Evolutionary conservation across 2,113 vertebrate genomes (phyloP).

Genomic region (Toxotes chatareus): DNA sequence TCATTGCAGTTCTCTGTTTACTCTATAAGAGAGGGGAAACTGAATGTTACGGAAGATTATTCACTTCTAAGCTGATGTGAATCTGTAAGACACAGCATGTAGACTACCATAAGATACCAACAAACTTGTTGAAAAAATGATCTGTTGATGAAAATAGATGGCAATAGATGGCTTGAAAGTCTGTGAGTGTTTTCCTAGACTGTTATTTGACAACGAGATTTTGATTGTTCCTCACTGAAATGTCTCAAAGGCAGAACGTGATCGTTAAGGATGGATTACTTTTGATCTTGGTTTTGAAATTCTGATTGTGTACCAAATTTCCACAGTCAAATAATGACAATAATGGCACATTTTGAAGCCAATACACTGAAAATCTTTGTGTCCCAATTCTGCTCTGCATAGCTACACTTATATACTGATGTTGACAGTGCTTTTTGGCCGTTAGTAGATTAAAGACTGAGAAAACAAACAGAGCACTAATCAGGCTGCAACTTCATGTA

Average conservation of each 20-base stretch:
- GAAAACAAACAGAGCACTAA: too few species aligned
- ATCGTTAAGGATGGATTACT: neutral
- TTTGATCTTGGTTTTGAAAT: neutral
- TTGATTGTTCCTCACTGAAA: constrained; percentile 10
- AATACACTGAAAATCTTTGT: too few species aligned
- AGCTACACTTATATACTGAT: too few species aligned
- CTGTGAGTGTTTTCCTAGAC: neutral
- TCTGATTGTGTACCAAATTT: neutral
- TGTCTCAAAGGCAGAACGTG: neutral
- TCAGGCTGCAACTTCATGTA: too few species aligned
- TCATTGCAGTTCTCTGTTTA: neutral
- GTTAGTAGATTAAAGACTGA: too few species aligned
- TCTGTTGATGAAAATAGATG: neutral
- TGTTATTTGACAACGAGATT: neutral
- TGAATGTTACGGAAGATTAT: neutral
- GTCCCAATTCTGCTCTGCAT: too few species aligned
- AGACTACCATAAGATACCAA: neutral
- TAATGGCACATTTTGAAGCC: too few species aligned
- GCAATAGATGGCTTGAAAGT: neutral
- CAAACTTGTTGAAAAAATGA: neutral
- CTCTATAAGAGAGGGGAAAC: neutral
- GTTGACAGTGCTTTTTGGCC: too few species aligned
- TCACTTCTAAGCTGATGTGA: neutral
- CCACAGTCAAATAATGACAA: too few species aligned
- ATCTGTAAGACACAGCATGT: neutral